Percentiles rank a stretch among this genome's conserved stretches.
Conservation (phyloP, 2,113 vertebrate genomes). For the Cyprinus carpio region DNA sequence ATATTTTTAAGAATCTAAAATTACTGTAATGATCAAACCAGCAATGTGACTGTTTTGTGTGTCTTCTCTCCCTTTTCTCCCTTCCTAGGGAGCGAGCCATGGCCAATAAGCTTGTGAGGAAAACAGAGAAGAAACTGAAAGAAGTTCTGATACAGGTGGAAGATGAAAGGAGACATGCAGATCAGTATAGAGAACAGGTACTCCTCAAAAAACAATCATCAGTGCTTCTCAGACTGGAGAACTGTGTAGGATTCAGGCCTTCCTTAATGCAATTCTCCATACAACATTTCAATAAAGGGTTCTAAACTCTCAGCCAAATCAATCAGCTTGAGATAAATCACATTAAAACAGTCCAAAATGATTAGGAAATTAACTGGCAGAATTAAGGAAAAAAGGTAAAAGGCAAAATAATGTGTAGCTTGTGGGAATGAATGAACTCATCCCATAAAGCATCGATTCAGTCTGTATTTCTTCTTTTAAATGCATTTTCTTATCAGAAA, state of each 20-base stretch:
- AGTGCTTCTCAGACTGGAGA: not conserved
- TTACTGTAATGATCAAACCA: not conserved
- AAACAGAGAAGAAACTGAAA: constrained; percentile 89
- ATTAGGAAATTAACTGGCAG: not conserved
- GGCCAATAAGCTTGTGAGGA: constrained; percentile 84
- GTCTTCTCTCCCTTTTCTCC: not conserved
- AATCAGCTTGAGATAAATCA: not conserved
- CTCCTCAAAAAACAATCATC: not conserved
- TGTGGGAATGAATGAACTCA: not conserved
- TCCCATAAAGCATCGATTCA: not conserved
- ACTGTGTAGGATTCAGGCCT: not conserved
- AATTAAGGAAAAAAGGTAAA: not conserved
- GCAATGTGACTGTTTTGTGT: not conserved
- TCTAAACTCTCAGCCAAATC: not conserved
- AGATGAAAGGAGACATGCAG: constrained; percentile 85
- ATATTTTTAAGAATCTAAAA: not conserved
- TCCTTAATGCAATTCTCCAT: not conserved
- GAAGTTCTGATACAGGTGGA: constrained; percentile 90
- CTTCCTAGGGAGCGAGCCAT: constrained; percentile 81
- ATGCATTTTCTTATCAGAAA: not conserved
- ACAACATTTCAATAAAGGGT: not conserved
- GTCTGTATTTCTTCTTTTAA: not conserved
- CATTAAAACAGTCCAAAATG: not conserved
- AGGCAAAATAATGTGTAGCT: not conserved
- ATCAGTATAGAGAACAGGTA: constrained; percentile 84